Evolutionary conservation across 2,888 invertebrate genomes (phyloP).

Genomic region (Calliopum simillimum): DNA sequence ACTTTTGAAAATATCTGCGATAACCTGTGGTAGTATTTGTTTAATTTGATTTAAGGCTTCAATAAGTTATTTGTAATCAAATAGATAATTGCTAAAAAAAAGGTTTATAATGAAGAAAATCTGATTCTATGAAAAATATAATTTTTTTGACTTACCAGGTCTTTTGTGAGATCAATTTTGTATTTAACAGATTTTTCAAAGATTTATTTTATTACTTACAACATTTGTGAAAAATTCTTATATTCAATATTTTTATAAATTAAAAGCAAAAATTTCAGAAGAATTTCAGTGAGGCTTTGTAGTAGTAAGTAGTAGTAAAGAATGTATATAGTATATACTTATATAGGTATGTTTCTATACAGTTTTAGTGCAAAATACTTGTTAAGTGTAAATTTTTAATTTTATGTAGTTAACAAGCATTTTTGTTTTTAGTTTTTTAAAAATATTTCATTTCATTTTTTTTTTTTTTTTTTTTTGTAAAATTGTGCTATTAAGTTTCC

Average conservation of each 20-base stretch:
- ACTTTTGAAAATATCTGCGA: too few relatives aligned
- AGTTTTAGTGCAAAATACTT: not conserved
- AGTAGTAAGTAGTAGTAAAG: constrained; percentile 6
- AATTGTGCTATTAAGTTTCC: too few relatives aligned
- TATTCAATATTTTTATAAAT: not conserved
- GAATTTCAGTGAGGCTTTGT: constrained; percentile 64
- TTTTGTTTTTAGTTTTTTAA: too few relatives aligned
- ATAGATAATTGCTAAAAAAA: too few relatives aligned
- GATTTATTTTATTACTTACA: constrained; percentile 7
- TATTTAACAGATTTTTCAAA: not conserved
- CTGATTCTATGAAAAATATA: too few relatives aligned
- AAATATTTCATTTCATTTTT: not conserved
- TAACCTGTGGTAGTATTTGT: too few relatives aligned
- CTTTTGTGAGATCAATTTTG: constrained; percentile 13
- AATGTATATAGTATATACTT: not conserved
- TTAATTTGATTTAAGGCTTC: too few relatives aligned
- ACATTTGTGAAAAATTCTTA: not conserved
- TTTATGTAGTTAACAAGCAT: not conserved
- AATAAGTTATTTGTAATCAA: too few relatives aligned
- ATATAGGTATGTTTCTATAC: not conserved
- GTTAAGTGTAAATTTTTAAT: not conserved
- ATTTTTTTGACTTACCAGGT: too few relatives aligned
- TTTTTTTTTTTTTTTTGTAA: not conserved
- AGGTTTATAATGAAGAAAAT: too few relatives aligned
- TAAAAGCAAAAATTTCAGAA: constrained; percentile 47